These are phyloP conservation scores for Diplosoma virens DNA, from an alignment of 23 tunicate genomes.

Conservation along the genomic window DNA sequence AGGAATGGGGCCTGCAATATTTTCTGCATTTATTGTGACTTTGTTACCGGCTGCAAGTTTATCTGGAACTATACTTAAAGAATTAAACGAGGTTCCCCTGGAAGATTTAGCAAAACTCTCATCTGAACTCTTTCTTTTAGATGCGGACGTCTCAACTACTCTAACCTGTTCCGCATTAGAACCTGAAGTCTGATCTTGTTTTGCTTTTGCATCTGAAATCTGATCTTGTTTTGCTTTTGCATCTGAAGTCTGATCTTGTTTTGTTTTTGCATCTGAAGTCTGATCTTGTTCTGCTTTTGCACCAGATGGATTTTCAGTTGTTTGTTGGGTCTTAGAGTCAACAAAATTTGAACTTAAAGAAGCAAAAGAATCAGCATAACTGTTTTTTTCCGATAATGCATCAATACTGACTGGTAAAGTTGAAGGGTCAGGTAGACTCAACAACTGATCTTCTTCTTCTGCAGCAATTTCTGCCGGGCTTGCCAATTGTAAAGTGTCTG, in stretches of 20 bases:
- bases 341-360: background rate
- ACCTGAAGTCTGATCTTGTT: background rate
- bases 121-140: background rate
- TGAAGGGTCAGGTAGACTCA: too few species aligned
- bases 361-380: conserved; percentile 8
- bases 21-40: background rate
- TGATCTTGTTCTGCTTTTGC: background rate
- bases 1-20: background rate
- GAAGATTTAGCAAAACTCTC: background rate
- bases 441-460: conserved; percentile 38
- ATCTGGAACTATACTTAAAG: conserved; percentile 41
- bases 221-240: background rate
- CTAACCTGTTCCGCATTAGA: background rate
- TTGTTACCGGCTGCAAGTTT: conserved; percentile 38
- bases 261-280: background rate
- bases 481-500: background rate
- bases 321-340: background rate
- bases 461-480: background rate
- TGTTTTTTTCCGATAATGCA: too few species aligned
- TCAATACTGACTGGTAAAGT: too few species aligned
- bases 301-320: conserved; percentile 11
- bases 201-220: background rate
- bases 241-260: background rate
- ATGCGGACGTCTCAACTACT: background rate
- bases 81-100: conserved; percentile 55